Percentiles rank a stretch among this genome's conserved stretches.
Conservation (phyloP, 2,113 vertebrate species). For the Sceloporus undulatus region DNA sequence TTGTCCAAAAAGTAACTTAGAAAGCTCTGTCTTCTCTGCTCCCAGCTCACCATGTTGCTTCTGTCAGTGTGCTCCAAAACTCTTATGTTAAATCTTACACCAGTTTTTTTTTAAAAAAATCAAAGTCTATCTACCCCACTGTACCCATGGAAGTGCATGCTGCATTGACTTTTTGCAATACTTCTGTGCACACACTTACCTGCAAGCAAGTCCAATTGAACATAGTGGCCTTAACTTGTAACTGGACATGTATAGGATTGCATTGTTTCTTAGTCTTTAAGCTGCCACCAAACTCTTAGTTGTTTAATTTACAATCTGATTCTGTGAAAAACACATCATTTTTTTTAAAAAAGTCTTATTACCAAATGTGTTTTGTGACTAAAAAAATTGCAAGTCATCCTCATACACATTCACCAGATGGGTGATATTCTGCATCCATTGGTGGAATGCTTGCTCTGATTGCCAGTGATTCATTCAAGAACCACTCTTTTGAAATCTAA, state of each 20-base stretch:
- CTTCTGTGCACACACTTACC: not conserved
- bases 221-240: not conserved
- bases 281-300: not conserved
- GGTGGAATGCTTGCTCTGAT: not conserved
- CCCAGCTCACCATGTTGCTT: too few relatives aligned
- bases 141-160: not conserved
- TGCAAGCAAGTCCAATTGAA: not conserved
- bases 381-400: not conserved
- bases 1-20: too few relatives aligned
- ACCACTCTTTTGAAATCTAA: constrained; percentile 1
- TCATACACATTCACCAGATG: accelerated
- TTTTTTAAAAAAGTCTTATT: not conserved
- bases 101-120: too few relatives aligned
- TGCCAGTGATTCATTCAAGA: not conserved
- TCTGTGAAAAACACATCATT: not conserved
- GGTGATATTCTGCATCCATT: not conserved
- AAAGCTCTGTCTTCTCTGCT: too few relatives aligned
- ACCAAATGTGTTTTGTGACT: constrained; percentile 11
- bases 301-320: not conserved
- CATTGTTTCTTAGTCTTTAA: not conserved
- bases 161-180: accelerated
- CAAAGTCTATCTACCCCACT: too few relatives aligned
- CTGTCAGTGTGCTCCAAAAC: too few relatives aligned
- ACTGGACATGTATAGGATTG: not conserved
- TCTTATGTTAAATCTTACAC: too few relatives aligned